Percentiles rank a stretch among this genome's conserved stretches.
phyloP scores from a whole-genome alignment of 30 jellyfish, hydroid and myxozoan species.

The Turritopsis dohrnii region DNA sequence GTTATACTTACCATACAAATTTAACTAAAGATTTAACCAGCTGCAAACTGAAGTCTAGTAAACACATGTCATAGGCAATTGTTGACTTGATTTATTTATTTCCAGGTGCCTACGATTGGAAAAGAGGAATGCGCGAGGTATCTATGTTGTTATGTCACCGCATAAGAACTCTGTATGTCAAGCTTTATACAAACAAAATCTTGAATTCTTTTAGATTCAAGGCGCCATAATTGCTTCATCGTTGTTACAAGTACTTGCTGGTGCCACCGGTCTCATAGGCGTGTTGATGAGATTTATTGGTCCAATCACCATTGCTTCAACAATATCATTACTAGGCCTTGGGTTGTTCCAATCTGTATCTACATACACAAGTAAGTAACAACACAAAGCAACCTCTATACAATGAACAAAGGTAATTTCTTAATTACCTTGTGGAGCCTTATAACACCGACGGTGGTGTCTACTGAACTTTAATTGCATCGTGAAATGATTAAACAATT shows the following conservation, averaged over 20 bases:
- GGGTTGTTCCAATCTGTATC: slow-evolving; percentile 38
- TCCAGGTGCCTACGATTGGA: slow-evolving; percentile 46
- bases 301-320: slow-evolving; percentile 69
- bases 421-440: too few relatives aligned
- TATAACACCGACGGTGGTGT: too few relatives aligned
- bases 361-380: background rate
- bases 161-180: too few relatives aligned
- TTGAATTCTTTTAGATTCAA: slow-evolving; percentile 47
- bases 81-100: background rate
- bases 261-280: slow-evolving; percentile 66
- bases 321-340: slow-evolving; percentile 63
- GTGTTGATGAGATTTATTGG: slow-evolving; percentile 51
- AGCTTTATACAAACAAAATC: too few relatives aligned
- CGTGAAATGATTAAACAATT: too few relatives aligned
- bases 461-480: too few relatives aligned
- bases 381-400: background rate
- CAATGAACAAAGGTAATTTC: too few relatives aligned
- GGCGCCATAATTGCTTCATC: slow-evolving; percentile 68
- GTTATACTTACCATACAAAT: too few relatives aligned
- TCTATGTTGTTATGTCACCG: too few relatives aligned
- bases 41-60: background rate
- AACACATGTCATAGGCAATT: background rate
- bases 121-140: slow-evolving; percentile 78
- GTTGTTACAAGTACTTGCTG: slow-evolving; percentile 49
- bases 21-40: too few relatives aligned